Base-by-base conservation (phyloP, 1,140 invertebrate genomes). In the Drosophila pallidifrons region DNA sequence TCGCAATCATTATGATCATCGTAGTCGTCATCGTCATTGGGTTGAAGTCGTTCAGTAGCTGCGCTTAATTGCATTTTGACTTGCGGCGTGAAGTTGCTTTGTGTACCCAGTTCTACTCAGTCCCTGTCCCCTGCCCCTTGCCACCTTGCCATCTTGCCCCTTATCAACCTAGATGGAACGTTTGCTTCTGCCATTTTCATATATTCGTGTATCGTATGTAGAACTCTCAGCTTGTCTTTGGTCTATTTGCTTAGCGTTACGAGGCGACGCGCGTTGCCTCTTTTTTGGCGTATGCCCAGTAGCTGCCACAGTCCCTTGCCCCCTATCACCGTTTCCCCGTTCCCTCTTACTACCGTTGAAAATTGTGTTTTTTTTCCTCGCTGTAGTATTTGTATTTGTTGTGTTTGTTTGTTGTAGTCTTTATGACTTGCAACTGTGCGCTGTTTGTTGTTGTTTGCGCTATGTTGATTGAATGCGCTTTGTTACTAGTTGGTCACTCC, bases 61-160 rank as follows among this genome's bases (percentile, higher is more conserved):
- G 78, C 85, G 85, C 85, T 88, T 88, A 88, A 88, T 88, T 88
- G 85, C 85, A 88, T 88, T 88, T 89, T 88, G 85, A 85, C 85
- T 88, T 89, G 85, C 85, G 85, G 83, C 83, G 85, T 81, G 83
- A 88, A 88, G 83, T 88, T 81, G 81, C 79, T 65, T 86, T 75
- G 79, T 74, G 65, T 63, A 61, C 68, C 47, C 52, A 70, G 46
- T 58, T 47, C 51, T 60, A 30, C 32, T 54, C 55, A 8, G 30
- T 16, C 61, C 54, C 54, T 38, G 3, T 55, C 15, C 20, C 49
- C 54, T 38, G 3, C 64, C 15, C 20, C 49, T 13, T 5, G 13
- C 20, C 15, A n/a, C 61, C 25, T 5, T 10, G 6, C 46, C 8
- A 13, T 35, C 45, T 30, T 3, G 1, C 13, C 11, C 7, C 6